A percentile compares a stretch with the other conserved stretches of the same genome.
phyloP scores from a whole-genome alignment of 2,113 vertebrate species.

The Zosterops japonicus region DNA sequence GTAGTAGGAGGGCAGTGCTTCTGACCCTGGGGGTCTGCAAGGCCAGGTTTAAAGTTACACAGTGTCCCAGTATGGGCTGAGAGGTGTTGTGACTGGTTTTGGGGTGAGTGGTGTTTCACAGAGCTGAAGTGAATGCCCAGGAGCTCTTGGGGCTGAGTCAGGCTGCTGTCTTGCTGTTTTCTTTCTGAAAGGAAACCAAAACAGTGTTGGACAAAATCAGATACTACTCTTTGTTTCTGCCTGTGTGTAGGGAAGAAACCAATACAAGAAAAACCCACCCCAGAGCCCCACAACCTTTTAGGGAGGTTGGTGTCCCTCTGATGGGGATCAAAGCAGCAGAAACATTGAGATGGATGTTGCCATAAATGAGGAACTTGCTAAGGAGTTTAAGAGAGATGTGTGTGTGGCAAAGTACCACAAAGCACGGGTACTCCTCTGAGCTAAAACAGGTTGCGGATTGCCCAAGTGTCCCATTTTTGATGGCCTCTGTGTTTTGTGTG shows the following conservation, averaged over 20 bases:
- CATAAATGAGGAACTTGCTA: not conserved
- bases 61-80: not conserved
- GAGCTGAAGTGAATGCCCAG: not conserved
- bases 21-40: not conserved
- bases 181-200: not conserved
- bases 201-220: not conserved
- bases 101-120: not conserved
- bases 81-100: not conserved
- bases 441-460: not conserved
- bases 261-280: not conserved
- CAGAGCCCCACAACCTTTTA: not conserved
- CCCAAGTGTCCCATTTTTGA: not conserved
- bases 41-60: not conserved
- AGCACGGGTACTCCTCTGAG: fast-evolving
- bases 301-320: not conserved
- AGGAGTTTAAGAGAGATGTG: not conserved
- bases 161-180: not conserved
- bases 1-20: not conserved
- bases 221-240: not conserved
- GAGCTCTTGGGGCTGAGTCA: not conserved
- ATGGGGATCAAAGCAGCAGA: not conserved
- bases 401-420: not conserved
- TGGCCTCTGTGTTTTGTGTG: not conserved
- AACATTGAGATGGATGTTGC: not conserved
- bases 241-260: not conserved